Conservation (phyloP, 2,888 invertebrate genomes). For the Diaprepes abbreviatus region DNA sequence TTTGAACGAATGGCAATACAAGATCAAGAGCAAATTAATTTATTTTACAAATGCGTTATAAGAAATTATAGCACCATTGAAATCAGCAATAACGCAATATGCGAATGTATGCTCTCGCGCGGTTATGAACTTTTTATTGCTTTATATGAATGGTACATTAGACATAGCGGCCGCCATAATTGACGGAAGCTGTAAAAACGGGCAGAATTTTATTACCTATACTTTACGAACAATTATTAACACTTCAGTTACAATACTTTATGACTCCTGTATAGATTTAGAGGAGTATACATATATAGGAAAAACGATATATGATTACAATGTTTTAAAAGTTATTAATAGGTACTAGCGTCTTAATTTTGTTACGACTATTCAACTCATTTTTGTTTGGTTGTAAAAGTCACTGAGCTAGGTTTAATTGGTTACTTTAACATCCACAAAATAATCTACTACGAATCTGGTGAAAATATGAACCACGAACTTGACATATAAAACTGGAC, state of each 20-base stretch:
- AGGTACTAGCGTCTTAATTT: too few species aligned
- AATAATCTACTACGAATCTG: too few species aligned
- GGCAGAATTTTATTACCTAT: constrained; percentile 13
- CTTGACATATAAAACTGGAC: too few species aligned
- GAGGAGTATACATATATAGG: not conserved
- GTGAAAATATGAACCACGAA: too few species aligned
- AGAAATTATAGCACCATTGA: constrained; percentile 12
- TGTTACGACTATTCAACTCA: too few species aligned
- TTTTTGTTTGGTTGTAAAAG: too few species aligned
- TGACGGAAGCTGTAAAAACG: constrained; percentile 14
- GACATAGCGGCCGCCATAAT: constrained; percentile 15
- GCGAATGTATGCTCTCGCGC: not conserved
- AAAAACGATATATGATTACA: not conserved
- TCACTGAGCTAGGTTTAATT: too few species aligned
- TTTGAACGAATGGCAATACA: not conserved
- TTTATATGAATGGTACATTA: constrained; percentile 19
- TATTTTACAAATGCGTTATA: not conserved
- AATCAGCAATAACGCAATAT: not conserved
- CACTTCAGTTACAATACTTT: constrained; percentile 4
- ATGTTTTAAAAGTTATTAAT: not conserved
- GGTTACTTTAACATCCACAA: too few species aligned
- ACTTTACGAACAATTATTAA: constrained; percentile 9
- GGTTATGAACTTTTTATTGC: constrained; percentile 12
- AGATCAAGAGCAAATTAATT: not conserved
- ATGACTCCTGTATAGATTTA: not conserved